Evolutionary conservation across 2,113 vertebrate genomes (phyloP).

Genomic region (Myrmecobius fasciatus): DNA sequence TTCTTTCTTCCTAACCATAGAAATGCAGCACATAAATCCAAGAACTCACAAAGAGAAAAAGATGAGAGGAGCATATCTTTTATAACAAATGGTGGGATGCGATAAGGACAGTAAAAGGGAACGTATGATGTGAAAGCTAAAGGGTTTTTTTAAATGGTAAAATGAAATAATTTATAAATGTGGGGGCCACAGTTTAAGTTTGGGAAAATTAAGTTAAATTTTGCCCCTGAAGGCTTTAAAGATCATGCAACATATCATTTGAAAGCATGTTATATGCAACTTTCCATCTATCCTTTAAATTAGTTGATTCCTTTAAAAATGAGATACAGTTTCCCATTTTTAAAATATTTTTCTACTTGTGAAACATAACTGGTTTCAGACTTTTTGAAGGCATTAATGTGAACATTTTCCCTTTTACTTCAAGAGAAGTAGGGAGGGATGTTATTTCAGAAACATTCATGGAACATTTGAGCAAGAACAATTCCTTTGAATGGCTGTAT

Average conservation of each 20-base stretch:
- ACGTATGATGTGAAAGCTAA: background rate
- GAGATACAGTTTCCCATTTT: background rate
- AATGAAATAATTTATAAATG: background rate
- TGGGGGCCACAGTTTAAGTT: conserved; percentile 50
- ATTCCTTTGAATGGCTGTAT: conserved; percentile 67
- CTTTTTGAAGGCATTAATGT: conserved; percentile 49
- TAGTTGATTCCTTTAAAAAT: background rate
- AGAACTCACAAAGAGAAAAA: background rate
- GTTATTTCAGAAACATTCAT: conserved; percentile 76
- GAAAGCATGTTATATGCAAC: background rate
- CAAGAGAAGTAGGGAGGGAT: conserved; percentile 46
- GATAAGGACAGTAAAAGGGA: background rate
- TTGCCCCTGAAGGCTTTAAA: conserved; percentile 6
- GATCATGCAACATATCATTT: background rate
- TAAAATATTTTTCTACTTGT: conserved; percentile 15
- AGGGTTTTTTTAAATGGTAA: background rate
- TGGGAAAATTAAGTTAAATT: conserved; percentile 47
- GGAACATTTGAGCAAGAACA: conserved; percentile 59
- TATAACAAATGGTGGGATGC: background rate
- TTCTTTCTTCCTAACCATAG: background rate
- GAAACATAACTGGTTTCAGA: conserved; percentile 24
- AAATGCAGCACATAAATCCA: background rate
- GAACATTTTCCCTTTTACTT: conserved; percentile 21
- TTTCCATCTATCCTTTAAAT: background rate
- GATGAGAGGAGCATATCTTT: background rate